Evolutionary conservation across 2,888 invertebrate species (phyloP).

Genomic region (Choreutis nemorana): DNA sequence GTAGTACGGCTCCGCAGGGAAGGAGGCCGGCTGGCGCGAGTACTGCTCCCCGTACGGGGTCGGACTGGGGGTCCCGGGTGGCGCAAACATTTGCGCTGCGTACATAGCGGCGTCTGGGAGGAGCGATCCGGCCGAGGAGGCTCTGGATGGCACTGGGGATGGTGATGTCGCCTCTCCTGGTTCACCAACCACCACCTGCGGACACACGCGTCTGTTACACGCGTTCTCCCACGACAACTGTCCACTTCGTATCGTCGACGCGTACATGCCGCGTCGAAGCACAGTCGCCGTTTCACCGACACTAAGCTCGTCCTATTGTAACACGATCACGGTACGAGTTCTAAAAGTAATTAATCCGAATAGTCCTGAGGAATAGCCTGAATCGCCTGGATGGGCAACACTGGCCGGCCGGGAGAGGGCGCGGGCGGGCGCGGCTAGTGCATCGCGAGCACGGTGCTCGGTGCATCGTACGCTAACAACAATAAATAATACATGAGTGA

Average conservation of each 20-base stretch:
- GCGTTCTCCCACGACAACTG: constrained; percentile 68
- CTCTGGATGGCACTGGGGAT: constrained; percentile 71
- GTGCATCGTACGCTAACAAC: constrained; percentile 68
- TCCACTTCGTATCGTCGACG: constrained; percentile 69
- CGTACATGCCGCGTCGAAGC: constrained; percentile 60
- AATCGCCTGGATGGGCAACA: constrained; percentile 65
- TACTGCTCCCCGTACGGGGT: constrained; percentile 66
- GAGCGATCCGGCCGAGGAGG: constrained; percentile 63
- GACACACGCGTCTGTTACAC: constrained; percentile 72
- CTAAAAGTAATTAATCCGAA: constrained; percentile 27
- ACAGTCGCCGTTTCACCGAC: constrained; percentile 61
- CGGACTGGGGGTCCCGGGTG: constrained; percentile 73
- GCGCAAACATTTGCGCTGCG: constrained; percentile 74
- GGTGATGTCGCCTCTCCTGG: constrained; percentile 68
- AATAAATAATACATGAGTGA: constrained; percentile 64
- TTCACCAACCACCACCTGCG: constrained; percentile 65
- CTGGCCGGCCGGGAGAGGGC: constrained; percentile 65
- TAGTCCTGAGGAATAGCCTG: constrained; percentile 51
- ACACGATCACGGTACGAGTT: constrained; percentile 45
- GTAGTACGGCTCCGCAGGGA: constrained; percentile 79
- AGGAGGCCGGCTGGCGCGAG: constrained; percentile 63
- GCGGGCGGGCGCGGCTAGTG: constrained; percentile 68
- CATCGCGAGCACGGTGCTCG: constrained; percentile 65
- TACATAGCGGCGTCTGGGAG: constrained; percentile 73
- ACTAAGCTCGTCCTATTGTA: constrained; percentile 36